phyloP scores from a whole-genome alignment of 2,888 invertebrate genomes.

The Philonicus albiceps region DNA sequence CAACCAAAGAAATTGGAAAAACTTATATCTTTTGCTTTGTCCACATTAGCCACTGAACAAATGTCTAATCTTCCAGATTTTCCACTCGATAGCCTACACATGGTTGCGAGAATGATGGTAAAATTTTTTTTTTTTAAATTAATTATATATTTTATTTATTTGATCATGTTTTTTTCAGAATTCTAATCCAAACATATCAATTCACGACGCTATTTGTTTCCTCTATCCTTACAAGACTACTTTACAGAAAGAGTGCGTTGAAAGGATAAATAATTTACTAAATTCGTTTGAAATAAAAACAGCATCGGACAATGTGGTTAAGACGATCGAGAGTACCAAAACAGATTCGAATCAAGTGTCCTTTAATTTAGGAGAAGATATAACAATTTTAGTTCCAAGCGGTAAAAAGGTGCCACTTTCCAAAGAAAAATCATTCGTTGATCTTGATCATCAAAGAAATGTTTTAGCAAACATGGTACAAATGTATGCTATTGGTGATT shows the following conservation, averaged over 20 bases:
- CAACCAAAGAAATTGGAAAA: slow-evolving; percentile 62
- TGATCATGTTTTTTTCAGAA: slow-evolving; percentile 69
- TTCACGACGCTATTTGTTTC: slow-evolving; percentile 74
- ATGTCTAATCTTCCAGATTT: slow-evolving; percentile 80
- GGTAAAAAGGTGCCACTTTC: slow-evolving; percentile 55
- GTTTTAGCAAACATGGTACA: slow-evolving; percentile 79
- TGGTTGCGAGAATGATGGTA: slow-evolving; percentile 66
- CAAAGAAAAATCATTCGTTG: slow-evolving; percentile 64
- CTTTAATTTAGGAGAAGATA: slow-evolving; percentile 60
- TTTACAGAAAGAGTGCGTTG: slow-evolving; percentile 77
- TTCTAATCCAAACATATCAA: slow-evolving; percentile 71
- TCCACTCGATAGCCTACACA: slow-evolving; percentile 80
- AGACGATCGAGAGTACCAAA: slow-evolving; percentile 49
- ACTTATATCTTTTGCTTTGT: slow-evolving; percentile 77
- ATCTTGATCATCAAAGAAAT: slow-evolving; percentile 80
- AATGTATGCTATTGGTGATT: slow-evolving; percentile 81
- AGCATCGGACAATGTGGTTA: slow-evolving; percentile 49
- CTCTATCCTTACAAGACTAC: slow-evolving; percentile 87
- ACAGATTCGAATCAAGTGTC: slow-evolving; percentile 29
- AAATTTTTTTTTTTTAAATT: background rate
- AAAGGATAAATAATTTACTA: slow-evolving; percentile 76
- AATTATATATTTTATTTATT: background rate
- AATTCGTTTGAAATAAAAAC: slow-evolving; percentile 68
- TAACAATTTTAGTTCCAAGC: slow-evolving; percentile 62
- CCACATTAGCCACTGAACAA: slow-evolving; percentile 80